Evolutionary conservation across 2,797 vertebrate species (phyloP).

Genomic region (Dendrocincla tyrannina): DNA sequence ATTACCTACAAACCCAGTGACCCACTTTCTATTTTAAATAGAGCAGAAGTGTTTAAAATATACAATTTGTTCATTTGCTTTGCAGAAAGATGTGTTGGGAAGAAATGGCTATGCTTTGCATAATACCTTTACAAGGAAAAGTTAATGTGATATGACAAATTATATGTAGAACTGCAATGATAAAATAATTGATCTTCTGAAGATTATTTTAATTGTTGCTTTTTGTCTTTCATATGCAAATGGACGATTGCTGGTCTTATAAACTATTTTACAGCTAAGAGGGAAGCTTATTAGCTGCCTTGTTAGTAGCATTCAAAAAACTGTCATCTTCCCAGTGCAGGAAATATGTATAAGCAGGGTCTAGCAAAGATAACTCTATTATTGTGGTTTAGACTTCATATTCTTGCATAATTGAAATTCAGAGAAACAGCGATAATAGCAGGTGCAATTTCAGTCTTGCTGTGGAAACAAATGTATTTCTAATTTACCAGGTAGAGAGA

Average conservation of each 20-base stretch:
- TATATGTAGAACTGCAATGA: neutral
- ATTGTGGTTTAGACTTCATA: neutral
- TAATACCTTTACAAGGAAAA: neutral
- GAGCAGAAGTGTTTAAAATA: conserved; percentile 2
- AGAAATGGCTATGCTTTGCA: neutral
- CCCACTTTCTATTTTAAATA: conserved; percentile 20
- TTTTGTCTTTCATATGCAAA: conserved; percentile 50
- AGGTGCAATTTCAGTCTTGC: neutral
- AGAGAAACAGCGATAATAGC: neutral
- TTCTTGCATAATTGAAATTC: neutral
- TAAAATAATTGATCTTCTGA: neutral
- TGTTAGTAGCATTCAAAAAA: neutral
- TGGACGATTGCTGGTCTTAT: neutral
- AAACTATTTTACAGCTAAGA: neutral
- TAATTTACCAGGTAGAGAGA: neutral
- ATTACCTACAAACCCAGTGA: conserved; percentile 33
- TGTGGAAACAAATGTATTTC: conserved; percentile 7
- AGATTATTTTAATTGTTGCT: neutral
- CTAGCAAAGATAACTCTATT: neutral
- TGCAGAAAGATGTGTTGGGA: neutral
- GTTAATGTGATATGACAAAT: conserved; percentile 4
- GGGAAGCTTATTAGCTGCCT: neutral
- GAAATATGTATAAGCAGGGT: neutral
- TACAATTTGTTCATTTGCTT: neutral
- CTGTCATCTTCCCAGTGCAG: neutral